These are phyloP conservation scores for Cheilosia impressa DNA, from an alignment of 2,888 invertebrate genomes.

Conservation along the genomic window DNA sequence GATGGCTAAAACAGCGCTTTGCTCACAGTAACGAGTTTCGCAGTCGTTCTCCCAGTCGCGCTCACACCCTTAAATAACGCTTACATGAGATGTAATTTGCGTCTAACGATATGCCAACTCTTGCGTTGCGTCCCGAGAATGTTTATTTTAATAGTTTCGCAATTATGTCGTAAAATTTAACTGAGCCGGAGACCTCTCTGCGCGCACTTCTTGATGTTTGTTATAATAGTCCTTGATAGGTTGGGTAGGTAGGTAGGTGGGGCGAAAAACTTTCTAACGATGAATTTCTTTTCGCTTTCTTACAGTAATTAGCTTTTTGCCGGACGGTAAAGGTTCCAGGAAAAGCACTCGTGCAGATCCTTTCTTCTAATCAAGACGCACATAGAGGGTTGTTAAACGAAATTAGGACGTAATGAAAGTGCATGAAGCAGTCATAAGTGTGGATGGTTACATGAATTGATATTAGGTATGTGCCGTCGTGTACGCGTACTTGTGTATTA, in stretches of 20 bases:
- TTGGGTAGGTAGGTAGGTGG: not conserved
- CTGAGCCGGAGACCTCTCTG: slow-evolving; percentile 11
- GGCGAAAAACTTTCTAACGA: slow-evolving; percentile 48
- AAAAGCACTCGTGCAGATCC: slow-evolving; percentile 16
- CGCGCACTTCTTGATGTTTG: slow-evolving; percentile 34
- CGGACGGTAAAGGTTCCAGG: slow-evolving; percentile 46
- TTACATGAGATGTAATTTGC: slow-evolving; percentile 72
- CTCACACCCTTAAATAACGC: slow-evolving; percentile 46
- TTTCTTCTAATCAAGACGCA: slow-evolving; percentile 57
- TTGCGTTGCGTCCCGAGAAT: slow-evolving; percentile 67
- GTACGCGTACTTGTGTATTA: not conserved
- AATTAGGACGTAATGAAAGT: slow-evolving; percentile 59
- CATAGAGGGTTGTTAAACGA: slow-evolving; percentile 33
- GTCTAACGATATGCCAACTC: slow-evolving; percentile 70
- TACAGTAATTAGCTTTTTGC: slow-evolving; percentile 61
- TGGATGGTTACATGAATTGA: not conserved
- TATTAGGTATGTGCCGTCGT: not conserved
- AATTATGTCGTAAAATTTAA: slow-evolving; percentile 75
- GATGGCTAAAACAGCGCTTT: slow-evolving; percentile 43
- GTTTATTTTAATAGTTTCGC: slow-evolving; percentile 75
- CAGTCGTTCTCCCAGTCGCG: not conserved
- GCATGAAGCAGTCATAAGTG: slow-evolving; percentile 20
- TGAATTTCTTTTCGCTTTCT: slow-evolving; percentile 42
- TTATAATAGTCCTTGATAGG: slow-evolving; percentile 38
- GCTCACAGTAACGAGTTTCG: slow-evolving; percentile 50